A percentile compares a stretch with the other conserved stretches of the same genome.
phyloP scores from a whole-genome alignment of 2,113 vertebrate species.

The Petaurus breviceps region DNA sequence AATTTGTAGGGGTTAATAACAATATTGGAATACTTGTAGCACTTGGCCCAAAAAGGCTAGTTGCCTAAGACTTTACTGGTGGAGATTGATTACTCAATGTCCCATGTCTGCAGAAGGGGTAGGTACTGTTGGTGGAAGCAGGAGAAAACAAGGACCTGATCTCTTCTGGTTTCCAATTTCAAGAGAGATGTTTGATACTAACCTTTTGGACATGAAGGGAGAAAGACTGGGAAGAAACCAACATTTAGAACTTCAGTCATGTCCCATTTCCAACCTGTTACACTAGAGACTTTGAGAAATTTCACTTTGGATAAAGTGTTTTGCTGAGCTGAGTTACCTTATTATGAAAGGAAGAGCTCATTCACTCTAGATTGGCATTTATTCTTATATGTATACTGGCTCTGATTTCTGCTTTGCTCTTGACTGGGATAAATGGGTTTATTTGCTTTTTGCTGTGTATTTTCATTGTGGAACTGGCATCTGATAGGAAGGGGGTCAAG shows the following conservation, averaged over 20 bases:
- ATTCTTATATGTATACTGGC: background rate
- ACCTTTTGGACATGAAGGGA: background rate
- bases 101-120: background rate
- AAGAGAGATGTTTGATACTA: background rate
- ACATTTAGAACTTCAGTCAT: background rate
- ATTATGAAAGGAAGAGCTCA: background rate
- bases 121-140: background rate
- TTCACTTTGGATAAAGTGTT: background rate
- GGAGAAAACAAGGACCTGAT: background rate
- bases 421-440: background rate
- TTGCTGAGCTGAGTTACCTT: background rate
- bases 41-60: background rate
- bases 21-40: background rate
- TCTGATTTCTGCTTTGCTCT: background rate
- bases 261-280: background rate
- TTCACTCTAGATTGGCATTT: background rate
- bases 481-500: background rate
- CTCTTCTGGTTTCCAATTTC: background rate
- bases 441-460: background rate
- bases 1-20: conserved; percentile 25
- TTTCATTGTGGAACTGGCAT: background rate
- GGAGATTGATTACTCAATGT: background rate
- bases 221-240: background rate
- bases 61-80: background rate
- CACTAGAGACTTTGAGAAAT: background rate